A percentile compares a stretch with the other conserved stretches of the same genome.
Conservation (phyloP, 2,888 invertebrate genomes). For the Synergus laeviventris region DNA sequence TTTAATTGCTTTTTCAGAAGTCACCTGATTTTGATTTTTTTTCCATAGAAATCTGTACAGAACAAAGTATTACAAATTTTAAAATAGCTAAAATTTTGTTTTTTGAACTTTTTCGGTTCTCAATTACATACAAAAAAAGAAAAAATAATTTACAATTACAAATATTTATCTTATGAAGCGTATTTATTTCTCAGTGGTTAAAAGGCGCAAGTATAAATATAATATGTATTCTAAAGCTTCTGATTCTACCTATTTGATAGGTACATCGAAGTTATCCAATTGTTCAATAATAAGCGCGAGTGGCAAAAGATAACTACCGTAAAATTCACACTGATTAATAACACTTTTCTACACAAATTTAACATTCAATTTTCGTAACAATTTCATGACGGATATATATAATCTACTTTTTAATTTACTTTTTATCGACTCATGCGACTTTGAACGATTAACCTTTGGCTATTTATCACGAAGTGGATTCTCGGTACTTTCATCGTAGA, state of each 20-base stretch:
- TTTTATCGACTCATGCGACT: not conserved
- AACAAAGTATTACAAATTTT: no score
- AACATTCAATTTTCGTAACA: not conserved
- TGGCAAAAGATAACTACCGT: not conserved
- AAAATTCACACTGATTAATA: constrained; percentile 6
- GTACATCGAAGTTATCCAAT: constrained; percentile 28
- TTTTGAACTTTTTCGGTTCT: no score
- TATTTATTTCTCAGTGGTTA: constrained; percentile 32
- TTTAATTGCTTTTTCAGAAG: no score
- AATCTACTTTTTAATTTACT: not conserved
- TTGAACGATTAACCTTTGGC: constrained; percentile 9
- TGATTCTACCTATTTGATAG: constrained; percentile 22
- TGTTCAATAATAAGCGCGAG: constrained; percentile 7
- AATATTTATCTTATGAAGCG: constrained; percentile 10
- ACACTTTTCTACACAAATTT: not conserved
- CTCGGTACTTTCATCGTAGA: not conserved
- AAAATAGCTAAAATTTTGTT: no score
- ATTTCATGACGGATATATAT: not conserved
- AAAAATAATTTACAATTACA: not conserved
- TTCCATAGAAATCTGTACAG: no score
- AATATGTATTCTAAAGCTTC: not conserved
- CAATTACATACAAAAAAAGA: no score
- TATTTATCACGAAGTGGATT: not conserved
- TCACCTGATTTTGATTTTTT: no score
- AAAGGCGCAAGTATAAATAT: constrained; percentile 16